Conservation (phyloP, 2,888 invertebrate species). For the Eupithecia vulgata region DNA sequence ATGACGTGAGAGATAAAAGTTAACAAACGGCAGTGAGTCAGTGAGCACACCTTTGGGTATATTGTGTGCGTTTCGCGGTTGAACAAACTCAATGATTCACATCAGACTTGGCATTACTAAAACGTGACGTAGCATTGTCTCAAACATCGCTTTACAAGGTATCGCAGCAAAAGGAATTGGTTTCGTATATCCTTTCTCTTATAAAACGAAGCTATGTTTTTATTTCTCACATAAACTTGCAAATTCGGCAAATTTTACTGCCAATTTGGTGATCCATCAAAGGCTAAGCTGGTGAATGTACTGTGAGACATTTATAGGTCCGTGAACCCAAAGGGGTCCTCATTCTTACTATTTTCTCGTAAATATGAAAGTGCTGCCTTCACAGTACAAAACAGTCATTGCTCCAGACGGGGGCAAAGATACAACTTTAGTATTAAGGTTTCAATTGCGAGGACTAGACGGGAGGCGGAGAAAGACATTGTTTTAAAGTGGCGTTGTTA, state of each 20-base stretch:
- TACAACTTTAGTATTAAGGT: constrained; percentile 20
- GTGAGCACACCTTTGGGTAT: constrained; percentile 22
- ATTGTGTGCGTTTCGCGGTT: constrained; percentile 26
- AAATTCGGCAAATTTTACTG: constrained; percentile 15
- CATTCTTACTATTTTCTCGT: constrained; percentile 20
- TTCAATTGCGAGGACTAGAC: constrained; percentile 21
- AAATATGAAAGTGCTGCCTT: constrained; percentile 26
- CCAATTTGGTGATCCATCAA: constrained; percentile 24
- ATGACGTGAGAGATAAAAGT: constrained; percentile 7
- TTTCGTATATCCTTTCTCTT: background rate
- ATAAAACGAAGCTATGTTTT: background rate
- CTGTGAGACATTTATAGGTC: constrained; percentile 32
- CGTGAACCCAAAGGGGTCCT: constrained; percentile 27
- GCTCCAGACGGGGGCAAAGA: constrained; percentile 5
- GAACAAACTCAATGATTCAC: constrained; percentile 31
- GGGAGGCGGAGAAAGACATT: constrained; percentile 3
- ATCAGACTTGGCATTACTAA: background rate
- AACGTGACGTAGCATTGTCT: constrained; percentile 14
- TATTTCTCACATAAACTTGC: constrained; percentile 10
- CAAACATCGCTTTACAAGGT: background rate
- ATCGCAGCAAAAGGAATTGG: background rate
- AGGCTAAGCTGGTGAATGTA: constrained; percentile 30
- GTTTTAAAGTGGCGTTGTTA: constrained; percentile 22
- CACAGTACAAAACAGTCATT: constrained; percentile 16
- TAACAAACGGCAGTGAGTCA: constrained; percentile 21